Base-by-base conservation (phyloP, 2,113 vertebrate species). In the Apus apus region DNA sequence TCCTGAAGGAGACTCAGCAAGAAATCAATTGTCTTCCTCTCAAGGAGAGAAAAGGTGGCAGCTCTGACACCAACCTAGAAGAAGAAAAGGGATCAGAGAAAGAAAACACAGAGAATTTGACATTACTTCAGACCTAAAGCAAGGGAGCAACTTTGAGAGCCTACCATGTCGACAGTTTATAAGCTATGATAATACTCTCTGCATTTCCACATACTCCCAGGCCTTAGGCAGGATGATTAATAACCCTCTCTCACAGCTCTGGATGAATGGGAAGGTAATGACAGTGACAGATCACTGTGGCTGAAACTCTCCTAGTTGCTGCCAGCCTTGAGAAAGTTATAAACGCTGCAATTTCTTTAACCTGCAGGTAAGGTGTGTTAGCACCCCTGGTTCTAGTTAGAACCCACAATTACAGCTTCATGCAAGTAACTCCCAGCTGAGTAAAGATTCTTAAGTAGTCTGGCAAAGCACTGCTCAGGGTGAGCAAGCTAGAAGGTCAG, bases 241-340 rank as follows among this genome's bases (percentile, higher is more conserved):
- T 29, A 57, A 70, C 38, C 34, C 62, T 54, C 30, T 48, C 79
- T 48, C 19, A 23, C 34, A 67, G 83, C 79, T 64, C 76, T 50
- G 5, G n/a, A 60, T 3, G 0, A 75, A 71, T 2, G 23, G 60
- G 20, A 53, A 67, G 80, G 60, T 75, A 92, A 67, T 0, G 8
- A 90, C 85, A 88, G 46, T 54, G 92, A 94, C 70, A 85, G 57
- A 95, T 68, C 18, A 9, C 70, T n/a, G 61, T 26, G 45, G 68
- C 48, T 48, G 32, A 86, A 45, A n/a, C 58, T 86, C 60, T 81
- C 40, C 8, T 34, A 40, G 45, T 6, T 66, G 50, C 77, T 0
- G 0, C 16, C 0, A 0, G 34, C 64, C 85, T 82, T n/a, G 0
- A 0, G 32, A n/a, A 91, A 54, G 66, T 38, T 83, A 9, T 17